Base-by-base conservation (phyloP, 2,797 vertebrate genomes). In the Clarias pachynema region DNA sequence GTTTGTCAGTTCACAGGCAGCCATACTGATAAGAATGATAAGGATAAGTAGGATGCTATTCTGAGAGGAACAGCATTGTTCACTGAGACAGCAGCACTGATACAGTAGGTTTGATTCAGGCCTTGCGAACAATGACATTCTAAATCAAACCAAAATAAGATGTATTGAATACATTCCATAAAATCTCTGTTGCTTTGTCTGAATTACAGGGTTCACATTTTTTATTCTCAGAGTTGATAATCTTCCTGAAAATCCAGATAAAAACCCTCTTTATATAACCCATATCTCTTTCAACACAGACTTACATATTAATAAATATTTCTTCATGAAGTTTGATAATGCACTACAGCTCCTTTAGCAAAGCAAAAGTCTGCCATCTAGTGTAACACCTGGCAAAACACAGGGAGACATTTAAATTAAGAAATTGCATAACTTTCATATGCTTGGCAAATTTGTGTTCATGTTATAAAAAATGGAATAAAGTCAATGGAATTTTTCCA, bases 31-130 rank as follows among this genome's bases (percentile, higher is more conserved):
- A 88, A 84, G 79, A 40, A 49, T 40, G n/a, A 69, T 69, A 63
- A 29, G 60, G 84, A 88, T 90, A 89, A 88, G 65, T 34, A 15
- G 81, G 57, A 62, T 81, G 75, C 84, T 90, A 89, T 90, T 90
- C 77, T 88, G 79, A 89, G 89, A 74, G 26, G 20, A 26, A 75
- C 53, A 66, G 81, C 83, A 89, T 87, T 72, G 81, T 26, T 84
- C 82, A 60, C 77, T 74, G 6, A 29, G 59, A 80, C 59, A 73
- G 29, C 66, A 79, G 68, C 44, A 31, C 68, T 84, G 62, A 70
- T 72, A 49, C 44, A 49, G 10, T 12, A 29, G 26, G 29, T 57
- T 59, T 81, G 40, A 81, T 66, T 84, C 24, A 37, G 65, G 15
- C 60, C 37, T 14, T 49, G 22, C 57, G 74, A 79, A 83, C 74